Evolutionary conservation across 2,888 invertebrate genomes (phyloP).

Genomic region (Ophonus ardosiacus): DNA sequence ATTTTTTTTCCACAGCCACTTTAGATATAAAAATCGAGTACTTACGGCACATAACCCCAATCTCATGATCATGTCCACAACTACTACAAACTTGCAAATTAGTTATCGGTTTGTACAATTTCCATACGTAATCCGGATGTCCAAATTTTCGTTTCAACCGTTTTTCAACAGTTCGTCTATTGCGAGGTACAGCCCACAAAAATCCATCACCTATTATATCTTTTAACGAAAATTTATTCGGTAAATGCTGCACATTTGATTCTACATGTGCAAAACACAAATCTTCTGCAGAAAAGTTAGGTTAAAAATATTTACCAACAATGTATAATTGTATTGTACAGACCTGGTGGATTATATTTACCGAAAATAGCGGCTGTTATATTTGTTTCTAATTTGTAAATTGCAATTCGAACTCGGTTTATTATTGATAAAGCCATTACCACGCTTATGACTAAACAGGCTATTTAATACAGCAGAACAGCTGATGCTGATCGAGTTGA

Average conservation of each 20-base stretch:
- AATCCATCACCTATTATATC: slow-evolving; percentile 86
- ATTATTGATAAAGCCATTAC: slow-evolving; percentile 52
- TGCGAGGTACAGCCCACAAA: slow-evolving; percentile 89
- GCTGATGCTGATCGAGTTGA: slow-evolving; percentile 18
- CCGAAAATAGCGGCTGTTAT: slow-evolving; percentile 72
- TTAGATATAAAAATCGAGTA: not conserved
- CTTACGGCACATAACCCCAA: slow-evolving; percentile 89
- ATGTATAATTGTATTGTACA: not conserved
- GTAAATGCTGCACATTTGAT: slow-evolving; percentile 66
- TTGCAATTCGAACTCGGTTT: slow-evolving; percentile 23
- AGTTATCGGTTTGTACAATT: slow-evolving; percentile 84
- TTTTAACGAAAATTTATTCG: slow-evolving; percentile 77
- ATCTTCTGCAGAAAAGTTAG: slow-evolving; percentile 53
- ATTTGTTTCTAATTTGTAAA: slow-evolving; percentile 75
- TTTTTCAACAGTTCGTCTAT: slow-evolving; percentile 86
- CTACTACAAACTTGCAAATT: slow-evolving; percentile 86
- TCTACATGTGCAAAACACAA: slow-evolving; percentile 52
- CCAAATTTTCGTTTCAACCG: slow-evolving; percentile 87
- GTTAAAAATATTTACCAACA: slow-evolving; percentile 33
- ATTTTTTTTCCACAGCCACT: too few species aligned
- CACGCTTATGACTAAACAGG: too few species aligned
- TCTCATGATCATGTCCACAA: slow-evolving; percentile 92
- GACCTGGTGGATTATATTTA: slow-evolving; percentile 77
- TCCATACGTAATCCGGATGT: slow-evolving; percentile 81
- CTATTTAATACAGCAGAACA: too few species aligned